A percentile compares a stretch with the other conserved stretches of the same genome.
phyloP scores from a whole-genome alignment of 2,113 vertebrate genomes.

The Melozone crissalis region DNA sequence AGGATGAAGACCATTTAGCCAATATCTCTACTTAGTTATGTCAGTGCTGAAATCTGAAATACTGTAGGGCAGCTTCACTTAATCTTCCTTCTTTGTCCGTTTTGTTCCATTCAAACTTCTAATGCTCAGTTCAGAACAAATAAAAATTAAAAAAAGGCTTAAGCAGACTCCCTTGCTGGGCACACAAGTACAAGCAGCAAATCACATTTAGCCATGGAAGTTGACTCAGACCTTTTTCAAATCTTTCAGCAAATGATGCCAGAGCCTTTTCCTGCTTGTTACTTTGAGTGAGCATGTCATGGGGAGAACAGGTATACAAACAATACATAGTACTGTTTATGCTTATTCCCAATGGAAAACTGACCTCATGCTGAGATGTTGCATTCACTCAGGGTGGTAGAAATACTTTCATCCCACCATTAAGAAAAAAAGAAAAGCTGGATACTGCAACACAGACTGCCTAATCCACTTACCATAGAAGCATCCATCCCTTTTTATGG shows the following conservation, averaged over 20 bases:
- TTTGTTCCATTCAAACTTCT: not conserved
- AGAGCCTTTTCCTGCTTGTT: not conserved
- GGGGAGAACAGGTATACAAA: not conserved
- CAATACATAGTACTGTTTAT: conserved; percentile 15
- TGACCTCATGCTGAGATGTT: not conserved
- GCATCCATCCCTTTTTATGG: not conserved
- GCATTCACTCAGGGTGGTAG: not conserved
- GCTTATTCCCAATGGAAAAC: not conserved
- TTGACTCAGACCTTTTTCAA: not conserved
- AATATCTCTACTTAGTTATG: not conserved
- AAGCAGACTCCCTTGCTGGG: not conserved
- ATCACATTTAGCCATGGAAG: not conserved
- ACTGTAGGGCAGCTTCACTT: not conserved
- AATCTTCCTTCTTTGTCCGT: not conserved
- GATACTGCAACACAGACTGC: not conserved
- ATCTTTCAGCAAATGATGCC: not conserved
- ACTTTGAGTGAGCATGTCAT: not conserved
- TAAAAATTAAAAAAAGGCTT: not conserved
- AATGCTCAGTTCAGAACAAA: not conserved
- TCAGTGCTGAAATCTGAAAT: not conserved
- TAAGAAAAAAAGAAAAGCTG: not conserved
- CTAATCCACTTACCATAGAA: not conserved
- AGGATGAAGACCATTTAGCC: not conserved
- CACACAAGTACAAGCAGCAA: not conserved
- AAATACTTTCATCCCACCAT: not conserved